phyloP scores from a whole-genome alignment of 2,113 vertebrate species.

The Tor tambroides region DNA sequence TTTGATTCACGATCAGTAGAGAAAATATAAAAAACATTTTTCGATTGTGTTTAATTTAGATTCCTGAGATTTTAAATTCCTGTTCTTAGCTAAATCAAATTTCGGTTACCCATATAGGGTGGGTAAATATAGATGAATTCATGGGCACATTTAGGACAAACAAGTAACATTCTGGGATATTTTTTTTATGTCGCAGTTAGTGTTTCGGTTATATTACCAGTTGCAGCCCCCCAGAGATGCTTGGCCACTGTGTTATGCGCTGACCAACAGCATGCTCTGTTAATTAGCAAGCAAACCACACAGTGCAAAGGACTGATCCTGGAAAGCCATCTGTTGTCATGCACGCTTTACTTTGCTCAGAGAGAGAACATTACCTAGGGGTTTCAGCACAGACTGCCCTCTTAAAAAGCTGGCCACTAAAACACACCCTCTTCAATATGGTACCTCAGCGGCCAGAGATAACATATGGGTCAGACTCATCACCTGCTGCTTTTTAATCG shows the following conservation, averaged over 20 bases:
- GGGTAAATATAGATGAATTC: neutral
- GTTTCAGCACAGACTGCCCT: neutral
- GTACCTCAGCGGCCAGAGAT: neutral
- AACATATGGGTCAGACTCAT: conserved; percentile 1
- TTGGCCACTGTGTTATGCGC: neutral
- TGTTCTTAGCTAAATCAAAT: neutral
- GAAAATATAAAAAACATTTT: neutral
- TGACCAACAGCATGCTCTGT: conserved; percentile 32
- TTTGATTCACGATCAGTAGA: neutral
- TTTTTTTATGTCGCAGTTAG: neutral
- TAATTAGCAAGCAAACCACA: conserved; percentile 45
- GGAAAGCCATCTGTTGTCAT: conserved; percentile 52
- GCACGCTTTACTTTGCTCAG: conserved; percentile 19
- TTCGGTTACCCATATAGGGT: neutral
- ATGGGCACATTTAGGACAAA: neutral
- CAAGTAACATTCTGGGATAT: neutral
- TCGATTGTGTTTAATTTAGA: neutral
- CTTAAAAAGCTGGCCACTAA: neutral
- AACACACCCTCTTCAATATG: neutral
- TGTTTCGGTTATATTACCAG: neutral
- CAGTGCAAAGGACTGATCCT: conserved; percentile 40
- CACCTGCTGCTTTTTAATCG: conserved; percentile 13
- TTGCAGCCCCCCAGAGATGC: neutral
- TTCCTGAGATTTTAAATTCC: neutral
- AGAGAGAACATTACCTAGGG: conserved; percentile 34